Percentiles rank a stretch among this genome's conserved stretches.
These are phyloP conservation scores for Periophthalmodon schlosseri DNA, from an alignment of 2,113 vertebrate genomes.

Conservation along the genomic window DNA sequence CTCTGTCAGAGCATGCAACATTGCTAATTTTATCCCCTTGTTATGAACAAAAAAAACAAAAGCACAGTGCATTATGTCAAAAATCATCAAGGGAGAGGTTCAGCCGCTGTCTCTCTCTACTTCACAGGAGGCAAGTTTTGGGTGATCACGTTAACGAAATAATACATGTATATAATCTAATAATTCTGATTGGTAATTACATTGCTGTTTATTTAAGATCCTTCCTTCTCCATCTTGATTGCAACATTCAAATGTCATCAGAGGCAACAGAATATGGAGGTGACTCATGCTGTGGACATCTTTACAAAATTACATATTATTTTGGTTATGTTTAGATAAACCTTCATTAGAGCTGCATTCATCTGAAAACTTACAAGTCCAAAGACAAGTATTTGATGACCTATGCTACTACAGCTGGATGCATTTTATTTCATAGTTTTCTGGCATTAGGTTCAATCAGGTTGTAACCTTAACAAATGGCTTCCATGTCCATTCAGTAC, in stretches of 20 bases:
- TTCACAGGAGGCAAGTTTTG: conserved; percentile 25
- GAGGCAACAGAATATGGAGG: background rate
- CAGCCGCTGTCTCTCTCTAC: conserved; percentile 10
- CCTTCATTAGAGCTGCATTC: background rate
- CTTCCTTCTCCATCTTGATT: background rate
- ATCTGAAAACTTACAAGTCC: background rate
- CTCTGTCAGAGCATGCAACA: background rate
- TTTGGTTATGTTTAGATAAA: background rate
- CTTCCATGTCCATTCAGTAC: background rate
- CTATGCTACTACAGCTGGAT: background rate
- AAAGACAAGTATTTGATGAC: background rate
- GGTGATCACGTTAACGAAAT: conserved; percentile 15
- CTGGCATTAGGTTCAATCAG: background rate
- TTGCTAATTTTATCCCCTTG: conserved; percentile 42
- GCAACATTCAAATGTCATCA: conserved; percentile 6
- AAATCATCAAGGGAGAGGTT: conserved; percentile 11
- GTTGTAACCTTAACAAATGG: background rate
- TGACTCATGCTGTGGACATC: conserved; percentile 4
- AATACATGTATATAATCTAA: conserved; percentile 18
- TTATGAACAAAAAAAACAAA: conserved; percentile 27
- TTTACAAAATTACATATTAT: background rate
- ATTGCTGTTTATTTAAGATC: background rate
- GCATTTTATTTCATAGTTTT: background rate
- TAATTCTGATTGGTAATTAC: conserved; percentile 8
- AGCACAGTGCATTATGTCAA: conserved; percentile 13